Conservation (phyloP, 2,797 vertebrate species). For the Lagorchestes hirsutus region DNA sequence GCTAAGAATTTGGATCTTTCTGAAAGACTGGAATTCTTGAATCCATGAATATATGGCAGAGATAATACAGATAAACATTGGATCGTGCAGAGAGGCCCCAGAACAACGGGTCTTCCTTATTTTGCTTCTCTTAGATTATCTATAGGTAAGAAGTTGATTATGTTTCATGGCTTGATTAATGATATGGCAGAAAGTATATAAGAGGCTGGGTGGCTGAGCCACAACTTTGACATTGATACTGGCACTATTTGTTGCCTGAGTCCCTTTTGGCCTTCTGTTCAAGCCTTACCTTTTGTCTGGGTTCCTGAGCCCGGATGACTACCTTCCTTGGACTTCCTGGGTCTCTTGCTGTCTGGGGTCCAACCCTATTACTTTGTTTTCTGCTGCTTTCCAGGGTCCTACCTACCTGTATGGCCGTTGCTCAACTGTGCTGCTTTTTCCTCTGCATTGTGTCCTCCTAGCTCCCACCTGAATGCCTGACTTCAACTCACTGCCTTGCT, state of each 20-base stretch:
- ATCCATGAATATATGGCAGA: neutral
- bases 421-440: neutral
- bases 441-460: neutral
- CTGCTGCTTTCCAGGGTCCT: neutral
- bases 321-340: neutral
- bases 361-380: neutral
- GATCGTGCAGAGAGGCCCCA: neutral
- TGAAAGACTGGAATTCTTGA: neutral
- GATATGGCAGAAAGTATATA: neutral
- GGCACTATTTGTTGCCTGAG: neutral
- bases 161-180: neutral
- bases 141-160: neutral
- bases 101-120: slow-evolving; percentile 13
- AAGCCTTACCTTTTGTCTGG: neutral
- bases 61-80: neutral
- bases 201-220: neutral
- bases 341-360: neutral
- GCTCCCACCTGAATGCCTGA: neutral
- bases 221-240: neutral
- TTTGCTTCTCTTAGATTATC: slow-evolving; percentile 1
- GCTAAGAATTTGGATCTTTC: neutral
- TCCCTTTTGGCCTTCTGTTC: neutral
- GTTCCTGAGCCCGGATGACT: neutral
- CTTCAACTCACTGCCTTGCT: neutral
- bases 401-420: neutral